These are phyloP conservation scores for Polymixis lichenea DNA, from an alignment of 2,888 invertebrate species.

Conservation along the genomic window DNA sequence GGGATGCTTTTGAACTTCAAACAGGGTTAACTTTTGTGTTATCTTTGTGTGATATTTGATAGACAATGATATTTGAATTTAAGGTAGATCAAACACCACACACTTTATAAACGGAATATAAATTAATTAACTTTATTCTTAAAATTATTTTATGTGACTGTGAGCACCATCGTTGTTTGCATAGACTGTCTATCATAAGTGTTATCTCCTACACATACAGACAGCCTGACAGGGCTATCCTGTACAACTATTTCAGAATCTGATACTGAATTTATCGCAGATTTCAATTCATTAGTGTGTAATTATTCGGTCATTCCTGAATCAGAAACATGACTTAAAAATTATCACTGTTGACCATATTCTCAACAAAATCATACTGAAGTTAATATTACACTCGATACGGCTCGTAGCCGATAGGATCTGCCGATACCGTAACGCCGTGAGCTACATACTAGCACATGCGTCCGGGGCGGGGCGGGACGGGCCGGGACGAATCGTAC, in stretches of 20 bases:
- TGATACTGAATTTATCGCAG: background rate
- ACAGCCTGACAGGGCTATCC: background rate
- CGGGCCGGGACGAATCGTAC: constrained; percentile 49
- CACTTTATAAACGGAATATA: background rate
- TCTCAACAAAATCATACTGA: constrained; percentile 1
- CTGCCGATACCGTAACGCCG: constrained; percentile 41
- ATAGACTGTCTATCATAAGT: background rate
- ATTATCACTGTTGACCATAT: background rate
- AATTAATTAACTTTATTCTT: background rate
- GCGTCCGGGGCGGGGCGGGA: constrained; percentile 53
- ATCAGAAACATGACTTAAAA: background rate
- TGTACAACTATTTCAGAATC: background rate
- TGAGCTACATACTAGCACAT: constrained; percentile 39
- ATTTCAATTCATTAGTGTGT: background rate
- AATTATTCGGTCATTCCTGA: background rate
- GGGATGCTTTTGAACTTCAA: constrained; percentile 1
- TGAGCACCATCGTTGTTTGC: background rate
- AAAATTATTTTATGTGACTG: background rate
- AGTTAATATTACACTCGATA: constrained; percentile 14
- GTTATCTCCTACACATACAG: background rate
- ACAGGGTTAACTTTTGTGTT: background rate
- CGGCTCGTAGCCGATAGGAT: constrained; percentile 16
- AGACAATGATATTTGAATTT: background rate
- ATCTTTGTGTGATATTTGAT: background rate
- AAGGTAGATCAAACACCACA: background rate